Base-by-base conservation (phyloP, 2,113 vertebrate species). In the Microtus ochrogaster region DNA sequence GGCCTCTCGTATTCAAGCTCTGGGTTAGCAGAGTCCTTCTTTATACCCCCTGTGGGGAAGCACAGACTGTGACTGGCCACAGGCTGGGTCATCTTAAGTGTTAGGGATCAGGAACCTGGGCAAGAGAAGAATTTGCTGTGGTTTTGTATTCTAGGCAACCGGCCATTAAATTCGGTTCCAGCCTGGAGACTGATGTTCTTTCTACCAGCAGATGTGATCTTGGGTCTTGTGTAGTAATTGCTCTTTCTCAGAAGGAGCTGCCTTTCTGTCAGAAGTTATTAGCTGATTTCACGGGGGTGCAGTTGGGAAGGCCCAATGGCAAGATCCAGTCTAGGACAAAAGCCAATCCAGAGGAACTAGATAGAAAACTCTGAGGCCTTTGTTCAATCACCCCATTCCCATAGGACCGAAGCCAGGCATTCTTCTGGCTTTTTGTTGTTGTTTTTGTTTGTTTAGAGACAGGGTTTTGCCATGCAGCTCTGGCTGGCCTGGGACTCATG, bases 181-280 rank as follows among this genome's bases (percentile, higher is more conserved):
- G 76, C 36, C 65, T 78, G 39, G 21, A 26, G 33, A n/a, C 3
- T 24, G 66, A 30, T 19, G 86, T 76, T 65, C 74, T 7, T 88
- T 65, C n/a, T 7, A 88, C 24, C 52, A 89, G 52, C 44, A 91
- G 87, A 87, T 4, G 26, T 8, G 61, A 36, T 86, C 30, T 63
- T 22, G 30, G 33, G 24, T 61, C 39, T 89, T 61, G 28, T 7
- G 4, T 4, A 55, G 49, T 65, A n/a, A 61, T 26, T 24, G 84
- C 21, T 76, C 63, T 86, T 96, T 66, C 74, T 94, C 70, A 83
- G 88, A 79, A 78, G 9, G 30, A 89, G 52, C 55, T 90, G 36
- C 14, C 68, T 14, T 26, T 44, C 30, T 33, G 7, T 88, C 21
- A 17, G 58, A 92, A 30, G 19, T 11, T 76, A 74, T 41, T 63